Conservation (phyloP, 2,113 vertebrate species). For the Malurus alboscapulatus region DNA sequence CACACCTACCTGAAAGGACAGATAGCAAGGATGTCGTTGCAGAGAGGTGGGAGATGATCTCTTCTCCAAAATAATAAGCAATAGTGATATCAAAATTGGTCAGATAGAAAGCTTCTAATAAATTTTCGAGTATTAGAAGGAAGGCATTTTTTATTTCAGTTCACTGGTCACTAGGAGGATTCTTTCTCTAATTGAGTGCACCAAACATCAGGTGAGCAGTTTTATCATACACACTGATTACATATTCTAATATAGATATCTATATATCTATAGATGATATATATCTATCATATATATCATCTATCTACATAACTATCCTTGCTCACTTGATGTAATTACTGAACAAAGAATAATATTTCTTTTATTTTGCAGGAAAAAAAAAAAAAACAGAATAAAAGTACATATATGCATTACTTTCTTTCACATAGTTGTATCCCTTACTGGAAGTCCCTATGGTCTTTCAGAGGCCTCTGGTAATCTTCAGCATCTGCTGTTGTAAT, state of each 20-base stretch:
- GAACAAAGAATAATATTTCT: not conserved
- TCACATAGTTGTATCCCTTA: not conserved
- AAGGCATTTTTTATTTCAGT: not conserved
- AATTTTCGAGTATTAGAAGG: not conserved
- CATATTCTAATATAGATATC: not conserved
- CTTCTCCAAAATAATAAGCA: not conserved
- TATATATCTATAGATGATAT: no score
- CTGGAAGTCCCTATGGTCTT: not conserved
- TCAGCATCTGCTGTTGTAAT: not conserved
- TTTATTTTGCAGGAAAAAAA: not conserved
- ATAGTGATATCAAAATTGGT: not conserved
- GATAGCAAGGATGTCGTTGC: accelerated
- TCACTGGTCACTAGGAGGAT: accelerated
- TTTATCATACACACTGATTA: not conserved
- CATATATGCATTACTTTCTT: not conserved
- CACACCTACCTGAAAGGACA: not conserved
- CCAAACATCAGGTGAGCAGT: not conserved
- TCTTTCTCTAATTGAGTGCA: not conserved
- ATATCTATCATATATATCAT: no score
- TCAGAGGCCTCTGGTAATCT: not conserved
- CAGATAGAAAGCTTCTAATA: not conserved
- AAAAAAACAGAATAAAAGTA: not conserved
- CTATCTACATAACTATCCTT: not conserved
- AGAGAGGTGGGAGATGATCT: no score
- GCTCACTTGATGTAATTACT: not conserved